A percentile compares a stretch with the other conserved stretches of the same genome.
Conservation (phyloP, 2,797 vertebrate species). For the Thaleichthys pacificus region DNA sequence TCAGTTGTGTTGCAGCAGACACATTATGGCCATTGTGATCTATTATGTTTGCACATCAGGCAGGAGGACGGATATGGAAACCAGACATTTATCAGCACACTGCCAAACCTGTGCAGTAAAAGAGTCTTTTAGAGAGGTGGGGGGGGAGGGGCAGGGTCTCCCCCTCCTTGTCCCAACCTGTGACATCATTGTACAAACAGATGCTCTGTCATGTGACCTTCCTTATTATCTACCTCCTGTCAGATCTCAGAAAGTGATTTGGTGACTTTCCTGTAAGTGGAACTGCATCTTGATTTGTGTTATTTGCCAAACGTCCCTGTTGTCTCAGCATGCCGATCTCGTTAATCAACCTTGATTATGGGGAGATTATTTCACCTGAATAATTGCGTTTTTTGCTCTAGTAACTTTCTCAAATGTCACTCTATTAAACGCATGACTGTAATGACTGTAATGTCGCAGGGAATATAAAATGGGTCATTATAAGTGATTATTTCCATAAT, state of each 20-base stretch:
- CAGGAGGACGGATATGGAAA: neutral
- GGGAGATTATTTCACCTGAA: constrained; percentile 55
- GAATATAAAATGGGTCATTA: constrained; percentile 54
- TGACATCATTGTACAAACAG: too few species aligned
- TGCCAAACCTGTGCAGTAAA: neutral
- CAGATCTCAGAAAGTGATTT: neutral
- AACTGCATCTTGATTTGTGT: neutral
- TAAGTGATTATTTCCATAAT: constrained; percentile 54
- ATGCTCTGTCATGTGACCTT: too few species aligned
- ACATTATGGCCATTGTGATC: neutral
- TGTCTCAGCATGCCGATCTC: constrained; percentile 6
- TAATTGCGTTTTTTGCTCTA: constrained; percentile 67
- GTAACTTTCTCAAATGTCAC: constrained; percentile 66
- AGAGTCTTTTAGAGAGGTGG: too few species aligned
- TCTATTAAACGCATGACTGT: constrained; percentile 63
- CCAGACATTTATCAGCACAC: neutral
- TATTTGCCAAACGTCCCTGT: constrained; percentile 1
- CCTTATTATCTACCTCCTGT: too few species aligned
- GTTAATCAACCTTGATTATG: constrained; percentile 32
- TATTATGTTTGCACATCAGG: neutral
- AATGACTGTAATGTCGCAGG: constrained; percentile 64
- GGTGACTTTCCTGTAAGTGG: neutral
- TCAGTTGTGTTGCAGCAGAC: neutral
- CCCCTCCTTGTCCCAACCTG: too few species aligned
- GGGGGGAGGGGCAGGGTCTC: too few species aligned